phyloP scores from a whole-genome alignment of 2,888 invertebrate species.

The Amblyjoppa fuscipennis region DNA sequence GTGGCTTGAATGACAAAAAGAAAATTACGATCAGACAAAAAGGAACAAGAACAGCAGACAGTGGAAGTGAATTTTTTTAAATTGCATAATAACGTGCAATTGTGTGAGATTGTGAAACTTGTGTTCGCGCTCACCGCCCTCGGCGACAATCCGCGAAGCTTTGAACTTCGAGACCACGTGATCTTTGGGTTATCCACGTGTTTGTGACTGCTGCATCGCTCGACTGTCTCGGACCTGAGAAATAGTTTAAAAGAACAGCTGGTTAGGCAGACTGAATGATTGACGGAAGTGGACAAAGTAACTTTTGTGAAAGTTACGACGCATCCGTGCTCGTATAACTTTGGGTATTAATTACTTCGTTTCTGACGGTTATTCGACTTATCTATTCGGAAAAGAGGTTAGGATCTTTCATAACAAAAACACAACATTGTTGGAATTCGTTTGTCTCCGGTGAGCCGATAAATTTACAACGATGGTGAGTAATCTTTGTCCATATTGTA shows the following conservation, averaged over 20 bases:
- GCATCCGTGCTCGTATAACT: neutral
- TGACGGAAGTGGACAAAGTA: neutral
- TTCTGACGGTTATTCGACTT: neutral
- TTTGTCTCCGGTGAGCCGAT: neutral
- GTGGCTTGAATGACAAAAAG: neutral
- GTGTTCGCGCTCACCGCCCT: neutral
- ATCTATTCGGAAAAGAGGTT: constrained; percentile 1
- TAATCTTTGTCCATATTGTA: neutral
- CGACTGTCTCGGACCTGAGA: neutral
- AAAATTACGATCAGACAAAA: neutral
- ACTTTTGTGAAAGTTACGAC: neutral
- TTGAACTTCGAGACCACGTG: constrained; percentile 16
- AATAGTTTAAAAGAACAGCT: neutral
- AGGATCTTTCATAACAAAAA: constrained; percentile 22
- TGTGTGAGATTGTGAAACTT: neutral
- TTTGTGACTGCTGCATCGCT: constrained; percentile 1
- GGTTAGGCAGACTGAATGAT: neutral
- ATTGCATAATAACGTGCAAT: too few relatives aligned
- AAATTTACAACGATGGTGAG: constrained; percentile 46
- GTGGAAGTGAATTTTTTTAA: too few relatives aligned
- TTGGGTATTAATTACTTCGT: neutral
- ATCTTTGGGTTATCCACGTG: constrained; percentile 19
- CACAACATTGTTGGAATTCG: neutral
- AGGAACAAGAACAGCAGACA: neutral
- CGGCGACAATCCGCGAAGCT: neutral